Evolutionary conservation across 2,113 vertebrate genomes (phyloP), one percentile per base, ranked within the genome.

Genomic region (Chaetodon auriga): DNA sequence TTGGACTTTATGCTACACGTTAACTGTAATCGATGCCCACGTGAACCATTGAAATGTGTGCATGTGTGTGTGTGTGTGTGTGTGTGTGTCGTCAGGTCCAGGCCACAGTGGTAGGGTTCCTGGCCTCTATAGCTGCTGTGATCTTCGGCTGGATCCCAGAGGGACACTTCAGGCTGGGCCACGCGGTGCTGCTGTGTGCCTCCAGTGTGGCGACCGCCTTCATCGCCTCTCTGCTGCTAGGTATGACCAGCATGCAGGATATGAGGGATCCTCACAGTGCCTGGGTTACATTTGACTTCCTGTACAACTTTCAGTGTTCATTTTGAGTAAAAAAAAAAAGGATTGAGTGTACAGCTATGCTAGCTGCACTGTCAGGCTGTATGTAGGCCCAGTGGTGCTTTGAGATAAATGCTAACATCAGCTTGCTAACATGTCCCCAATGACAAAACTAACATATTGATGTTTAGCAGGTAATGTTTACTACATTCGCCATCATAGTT

Each of bases 101-200:
- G 93, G 98, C 98, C 83, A 99, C 98, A 0, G 98, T 99, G 84
- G 98, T 99, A 57, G 98, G 98, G 8, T 99, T 99, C 93, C 95
- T 99, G 92, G 98, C 98, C 2, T 99, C 98, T 2, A 97, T 99
- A 0, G 97, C 97, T 18, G 98, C 98, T 0, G 97, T 99, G 66
- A 95, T 98, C 90, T 99, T 99, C 4, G 97, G 98, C 38, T 99
- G 98, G 98, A 99, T 99, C 93, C 98, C 97, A 1, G 98, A 99
- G 0, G 98, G 98, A 46, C 96, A 97, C 85, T 98, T 99, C 93
- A 96, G 95, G 83, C 86, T 99, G 15, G 95, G 94, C 7, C 97
- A 99, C 0, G 98, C 98, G 0, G 94, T 99, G 60, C 95, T 99
- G 91, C 96, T 99, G 12, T 99, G 98, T 83, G 98, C 98, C 88